Percentiles rank a stretch among this genome's conserved stretches.
phyloP scores from a whole-genome alignment of 2,797 vertebrate species.

The Microhierax caerulescens region DNA sequence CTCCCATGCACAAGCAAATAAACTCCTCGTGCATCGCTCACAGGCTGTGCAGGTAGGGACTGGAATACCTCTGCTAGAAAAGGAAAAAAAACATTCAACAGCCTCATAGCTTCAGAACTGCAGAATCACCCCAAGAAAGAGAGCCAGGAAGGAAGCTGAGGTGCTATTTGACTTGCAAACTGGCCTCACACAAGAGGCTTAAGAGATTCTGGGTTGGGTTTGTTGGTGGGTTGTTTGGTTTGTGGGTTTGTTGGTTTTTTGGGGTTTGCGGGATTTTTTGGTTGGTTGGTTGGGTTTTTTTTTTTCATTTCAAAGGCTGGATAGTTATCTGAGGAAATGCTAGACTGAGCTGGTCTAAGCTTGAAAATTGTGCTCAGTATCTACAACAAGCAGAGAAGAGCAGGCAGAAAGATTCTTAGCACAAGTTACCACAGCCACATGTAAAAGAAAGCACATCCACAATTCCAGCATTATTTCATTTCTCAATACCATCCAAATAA shows the following conservation, averaged over 20 bases:
- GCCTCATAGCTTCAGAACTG: background rate
- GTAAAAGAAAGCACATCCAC: background rate
- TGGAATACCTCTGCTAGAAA: background rate
- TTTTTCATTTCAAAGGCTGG: background rate
- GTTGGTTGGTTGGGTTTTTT: background rate
- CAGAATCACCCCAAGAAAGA: background rate
- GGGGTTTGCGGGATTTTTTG: background rate
- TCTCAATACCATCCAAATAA: background rate
- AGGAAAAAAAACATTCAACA: background rate
- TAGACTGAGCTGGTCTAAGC: background rate
- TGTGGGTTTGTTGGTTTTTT: background rate
- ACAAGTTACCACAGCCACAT: background rate
- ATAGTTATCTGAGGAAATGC: background rate
- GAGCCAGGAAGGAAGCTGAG: background rate
- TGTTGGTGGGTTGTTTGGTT: background rate
- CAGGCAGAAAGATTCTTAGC: background rate
- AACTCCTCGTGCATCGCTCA: slow-evolving; percentile 17
- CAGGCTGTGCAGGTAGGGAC: background rate
- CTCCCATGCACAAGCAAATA: background rate
- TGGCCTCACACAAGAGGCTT: background rate
- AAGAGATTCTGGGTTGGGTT: too few species aligned
- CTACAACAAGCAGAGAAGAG: background rate
- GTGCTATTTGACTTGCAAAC: too few species aligned
- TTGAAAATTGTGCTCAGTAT: background rate
- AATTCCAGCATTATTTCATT: background rate